Percentiles rank a stretch among this genome's conserved stretches.
phyloP scores from a whole-genome alignment of 2,797 vertebrate species.

The Taenioides sp. region DNA sequence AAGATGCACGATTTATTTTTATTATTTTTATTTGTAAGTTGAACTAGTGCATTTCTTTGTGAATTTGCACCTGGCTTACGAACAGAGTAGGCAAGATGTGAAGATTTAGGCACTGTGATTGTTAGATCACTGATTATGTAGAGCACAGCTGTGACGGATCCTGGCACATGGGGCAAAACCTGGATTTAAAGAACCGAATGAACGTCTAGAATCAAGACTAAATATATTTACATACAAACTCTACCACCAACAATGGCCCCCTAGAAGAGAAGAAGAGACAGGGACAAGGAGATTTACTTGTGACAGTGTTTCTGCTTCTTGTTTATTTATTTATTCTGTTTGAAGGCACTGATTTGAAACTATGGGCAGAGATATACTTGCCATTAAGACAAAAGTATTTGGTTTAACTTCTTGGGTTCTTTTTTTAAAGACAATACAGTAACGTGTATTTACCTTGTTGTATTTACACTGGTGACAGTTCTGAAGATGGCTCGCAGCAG shows the following conservation, averaged over 20 bases:
- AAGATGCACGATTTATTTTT: too few relatives aligned
- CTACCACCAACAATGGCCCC: not conserved
- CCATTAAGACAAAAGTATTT: not conserved
- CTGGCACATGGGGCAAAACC: not conserved
- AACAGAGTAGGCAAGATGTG: not conserved
- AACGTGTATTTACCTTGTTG: too few relatives aligned
- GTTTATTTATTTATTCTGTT: slow-evolving; percentile 7
- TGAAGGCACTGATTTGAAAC: not conserved
- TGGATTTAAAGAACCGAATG: not conserved
- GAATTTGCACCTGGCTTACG: not conserved
- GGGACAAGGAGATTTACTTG: not conserved
- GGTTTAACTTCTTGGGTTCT: too few relatives aligned
- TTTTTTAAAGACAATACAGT: too few relatives aligned
- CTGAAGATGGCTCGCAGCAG: too few relatives aligned
- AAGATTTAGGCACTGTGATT: not conserved
- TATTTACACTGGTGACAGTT: too few relatives aligned
- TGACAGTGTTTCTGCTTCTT: not conserved
- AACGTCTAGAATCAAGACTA: not conserved
- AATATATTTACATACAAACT: slow-evolving; percentile 3
- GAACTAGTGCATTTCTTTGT: not conserved
- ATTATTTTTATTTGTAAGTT: too few relatives aligned
- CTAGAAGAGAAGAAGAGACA: not conserved
- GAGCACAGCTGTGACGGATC: not conserved
- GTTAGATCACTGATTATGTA: not conserved
- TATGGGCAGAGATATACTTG: slow-evolving; percentile 1